Conservation (phyloP, 92 coral and sea anemone species). For the Parazoanthus swiftii region DNA sequence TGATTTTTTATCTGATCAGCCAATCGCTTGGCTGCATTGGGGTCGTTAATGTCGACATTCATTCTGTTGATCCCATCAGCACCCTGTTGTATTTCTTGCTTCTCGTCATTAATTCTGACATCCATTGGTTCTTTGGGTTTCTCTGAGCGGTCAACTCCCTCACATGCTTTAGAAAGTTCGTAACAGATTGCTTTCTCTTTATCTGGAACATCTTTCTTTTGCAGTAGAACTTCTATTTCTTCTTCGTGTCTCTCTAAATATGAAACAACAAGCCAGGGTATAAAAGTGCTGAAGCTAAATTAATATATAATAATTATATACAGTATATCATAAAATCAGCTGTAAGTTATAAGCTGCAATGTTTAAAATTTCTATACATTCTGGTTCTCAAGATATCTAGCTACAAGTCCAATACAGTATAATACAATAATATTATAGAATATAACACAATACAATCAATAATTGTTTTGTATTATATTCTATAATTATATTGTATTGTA, state of each 20-base stretch:
- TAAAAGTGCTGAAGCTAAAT: no score
- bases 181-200: slow-evolving; percentile 86
- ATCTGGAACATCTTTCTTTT: slow-evolving; percentile 47
- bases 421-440: background rate
- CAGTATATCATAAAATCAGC: background rate
- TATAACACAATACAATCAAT: background rate
- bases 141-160: slow-evolving; percentile 93
- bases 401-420: no score
- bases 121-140: slow-evolving; percentile 90
- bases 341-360: background rate
- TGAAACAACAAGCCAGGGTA: background rate
- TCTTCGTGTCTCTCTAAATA: slow-evolving; percentile 87
- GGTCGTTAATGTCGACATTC: slow-evolving; percentile 92
- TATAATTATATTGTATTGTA: no score
- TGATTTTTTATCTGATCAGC: slow-evolving; percentile 90
- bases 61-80: slow-evolving; percentile 75
- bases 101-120: slow-evolving; percentile 73
- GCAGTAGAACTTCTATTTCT: slow-evolving; percentile 77
- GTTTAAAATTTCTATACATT: background rate
- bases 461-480: no score
- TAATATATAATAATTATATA: no score
- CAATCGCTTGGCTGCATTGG: slow-evolving; percentile 76
- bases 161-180: slow-evolving; percentile 86
- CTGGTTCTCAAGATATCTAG: background rate
- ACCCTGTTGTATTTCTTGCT: slow-evolving; percentile 52